A percentile compares a stretch with the other conserved stretches of the same genome.
Evolutionary conservation across 2,113 vertebrate species (phyloP).

Genomic region (Tichodroma muraria): DNA sequence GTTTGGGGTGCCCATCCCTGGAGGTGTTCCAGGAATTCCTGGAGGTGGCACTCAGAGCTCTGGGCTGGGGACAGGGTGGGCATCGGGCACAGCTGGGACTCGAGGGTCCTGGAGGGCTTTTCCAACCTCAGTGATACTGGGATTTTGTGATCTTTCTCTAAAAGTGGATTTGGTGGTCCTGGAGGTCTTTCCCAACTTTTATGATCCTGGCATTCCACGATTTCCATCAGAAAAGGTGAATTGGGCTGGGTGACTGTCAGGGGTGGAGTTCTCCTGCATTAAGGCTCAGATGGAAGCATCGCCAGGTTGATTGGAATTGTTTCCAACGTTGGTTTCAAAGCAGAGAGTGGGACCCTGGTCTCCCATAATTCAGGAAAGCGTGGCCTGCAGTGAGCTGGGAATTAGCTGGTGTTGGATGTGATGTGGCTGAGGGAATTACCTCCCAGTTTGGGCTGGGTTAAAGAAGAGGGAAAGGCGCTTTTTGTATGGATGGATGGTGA

Average conservation of each 20-base stretch:
- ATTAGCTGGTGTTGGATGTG: background rate
- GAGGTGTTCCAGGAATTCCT: background rate
- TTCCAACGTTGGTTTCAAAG: background rate
- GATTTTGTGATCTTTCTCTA: too few species aligned
- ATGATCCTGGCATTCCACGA: background rate
- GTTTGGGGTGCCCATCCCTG: background rate
- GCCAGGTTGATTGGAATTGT: background rate
- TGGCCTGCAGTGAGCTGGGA: background rate
- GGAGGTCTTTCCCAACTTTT: background rate
- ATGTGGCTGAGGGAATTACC: background rate
- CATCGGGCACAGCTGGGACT: rapidly evolving
- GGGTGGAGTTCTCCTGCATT: background rate
- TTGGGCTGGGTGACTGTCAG: background rate
- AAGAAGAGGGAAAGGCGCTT: background rate
- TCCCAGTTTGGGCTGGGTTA: background rate
- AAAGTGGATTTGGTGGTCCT: background rate
- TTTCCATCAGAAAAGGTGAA: background rate
- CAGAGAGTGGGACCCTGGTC: background rate
- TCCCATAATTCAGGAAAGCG: rapidly evolving
- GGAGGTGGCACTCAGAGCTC: background rate
- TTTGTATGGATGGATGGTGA: rapidly evolving
- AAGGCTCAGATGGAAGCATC: rapidly evolving
- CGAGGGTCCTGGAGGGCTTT: background rate
- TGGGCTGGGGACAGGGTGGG: background rate
- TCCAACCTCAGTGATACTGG: rapidly evolving